Base-by-base conservation (phyloP, 2,888 invertebrate genomes). In the Achlya flavicornis region DNA sequence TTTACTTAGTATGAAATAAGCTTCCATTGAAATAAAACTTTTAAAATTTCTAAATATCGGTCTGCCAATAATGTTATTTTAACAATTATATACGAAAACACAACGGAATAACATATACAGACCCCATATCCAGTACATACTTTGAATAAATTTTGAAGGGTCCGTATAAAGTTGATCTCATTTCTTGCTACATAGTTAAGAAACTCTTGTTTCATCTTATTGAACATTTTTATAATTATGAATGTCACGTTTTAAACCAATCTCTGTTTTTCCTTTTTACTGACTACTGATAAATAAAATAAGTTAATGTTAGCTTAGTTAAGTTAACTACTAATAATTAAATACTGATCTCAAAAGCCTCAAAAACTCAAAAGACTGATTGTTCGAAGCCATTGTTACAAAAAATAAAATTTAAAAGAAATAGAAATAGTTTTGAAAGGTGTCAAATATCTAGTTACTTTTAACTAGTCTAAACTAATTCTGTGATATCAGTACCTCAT, bases 361-460 rank as follows among this genome's bases (percentile, higher is more conserved):
- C 72, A 72, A 67, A 76, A 77, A 70, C 53, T 73, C 71, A 69
- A 66, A 77, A 77, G 77, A 77, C 77, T 77, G 77, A 77, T 67
- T 70, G 65, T 68, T 71, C 61, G 33, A 69, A 67, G 77, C 77
- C 80, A 78, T 77, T 79, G 71, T 67, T 66, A 46, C 63, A 67
- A 67, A 66, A 72, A 43, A 67, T 66, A 26, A 26, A 66, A 58
- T 63, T 8, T 10, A 59, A 59, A 41, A 43, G 26, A 5, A 53
- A 53, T 19, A 43, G 26, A 5, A 53, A 53, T 19, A 53, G 10
- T 53, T 33, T 19, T 19, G 43, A 38, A 41, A 41, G 16, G 41
- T 26, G 19, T 59, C 35, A 59, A 38, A 59, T 58, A 19, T 53
- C 19, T 53, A 8, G 53, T 53, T 53, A 7, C 10, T 53, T 48